These are phyloP conservation scores for Oreohelix idahoensis DNA, from an alignment of 1,140 invertebrate genomes.

Conservation along the genomic window DNA sequence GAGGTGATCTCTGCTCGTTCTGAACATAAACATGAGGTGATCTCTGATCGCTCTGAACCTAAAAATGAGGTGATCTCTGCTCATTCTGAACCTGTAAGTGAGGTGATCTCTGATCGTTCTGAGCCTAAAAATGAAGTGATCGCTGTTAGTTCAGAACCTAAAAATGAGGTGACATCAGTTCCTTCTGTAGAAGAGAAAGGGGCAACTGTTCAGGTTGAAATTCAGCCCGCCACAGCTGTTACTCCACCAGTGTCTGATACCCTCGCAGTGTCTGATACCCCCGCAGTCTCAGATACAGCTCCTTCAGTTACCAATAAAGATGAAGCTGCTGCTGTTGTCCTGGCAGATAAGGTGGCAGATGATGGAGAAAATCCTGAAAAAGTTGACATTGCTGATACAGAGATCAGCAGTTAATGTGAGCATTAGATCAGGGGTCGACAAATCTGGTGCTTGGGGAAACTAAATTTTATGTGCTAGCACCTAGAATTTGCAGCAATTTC, in stretches of 20 bases:
- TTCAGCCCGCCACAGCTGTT: not conserved
- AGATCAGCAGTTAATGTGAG: not conserved
- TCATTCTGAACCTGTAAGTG: not conserved
- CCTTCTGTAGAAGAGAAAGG: not conserved
- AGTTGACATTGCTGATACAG: not conserved
- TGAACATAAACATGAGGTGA: not conserved
- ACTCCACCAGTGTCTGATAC: not conserved
- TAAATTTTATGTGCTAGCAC: too few relatives aligned
- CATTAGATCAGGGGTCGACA: too few relatives aligned
- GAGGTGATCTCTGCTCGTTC: not conserved
- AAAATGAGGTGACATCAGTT: too few relatives aligned
- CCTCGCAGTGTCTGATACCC: not conserved
- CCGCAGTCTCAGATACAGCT: not conserved
- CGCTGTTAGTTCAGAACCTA: not conserved
- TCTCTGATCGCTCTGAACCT: not conserved
- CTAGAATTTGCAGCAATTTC: too few relatives aligned
- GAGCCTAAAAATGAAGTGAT: not conserved
- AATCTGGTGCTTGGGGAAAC: too few relatives aligned
- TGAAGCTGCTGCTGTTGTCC: not conserved
- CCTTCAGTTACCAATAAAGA: not conserved
- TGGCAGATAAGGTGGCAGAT: not conserved
- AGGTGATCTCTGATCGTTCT: not conserved
- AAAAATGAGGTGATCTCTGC: not conserved
- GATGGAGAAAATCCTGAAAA: not conserved
- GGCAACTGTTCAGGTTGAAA: not conserved